A percentile compares a stretch with the other conserved stretches of the same genome.
Evolutionary conservation across 2,113 vertebrate species (phyloP).

Genomic region (Cyanoliseus patagonus): DNA sequence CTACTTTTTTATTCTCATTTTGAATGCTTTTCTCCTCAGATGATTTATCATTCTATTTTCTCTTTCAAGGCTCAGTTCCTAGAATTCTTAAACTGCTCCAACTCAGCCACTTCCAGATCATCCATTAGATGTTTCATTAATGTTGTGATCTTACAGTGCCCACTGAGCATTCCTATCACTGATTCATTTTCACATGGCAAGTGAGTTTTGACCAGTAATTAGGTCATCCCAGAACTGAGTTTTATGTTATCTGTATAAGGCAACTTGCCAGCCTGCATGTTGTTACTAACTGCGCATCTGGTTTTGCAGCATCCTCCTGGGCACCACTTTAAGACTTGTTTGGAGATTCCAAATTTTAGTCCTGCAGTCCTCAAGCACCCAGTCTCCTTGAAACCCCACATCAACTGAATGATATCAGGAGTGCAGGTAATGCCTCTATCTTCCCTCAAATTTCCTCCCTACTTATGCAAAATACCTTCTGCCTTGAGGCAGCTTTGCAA

Average conservation of each 20-base stretch:
- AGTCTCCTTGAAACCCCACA: neutral
- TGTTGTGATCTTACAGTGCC: neutral
- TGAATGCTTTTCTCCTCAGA: constrained; percentile 1
- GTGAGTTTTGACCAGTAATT: neutral
- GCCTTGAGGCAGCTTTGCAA: neutral
- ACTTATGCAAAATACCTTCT: neutral
- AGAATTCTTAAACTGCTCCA: constrained; percentile 1
- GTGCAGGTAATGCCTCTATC: neutral
- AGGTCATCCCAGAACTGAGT: neutral
- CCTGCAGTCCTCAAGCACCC: neutral
- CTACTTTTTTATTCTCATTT: neutral
- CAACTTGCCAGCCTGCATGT: neutral
- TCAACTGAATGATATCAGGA: neutral
- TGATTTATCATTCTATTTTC: neutral
- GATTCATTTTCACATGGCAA: neutral
- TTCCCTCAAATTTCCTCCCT: neutral
- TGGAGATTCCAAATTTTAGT: neutral
- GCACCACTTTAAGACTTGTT: neutral
- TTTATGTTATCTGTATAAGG: neutral
- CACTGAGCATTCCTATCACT: neutral
- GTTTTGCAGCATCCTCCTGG: neutral
- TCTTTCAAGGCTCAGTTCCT: constrained; percentile 1
- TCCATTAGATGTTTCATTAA: neutral
- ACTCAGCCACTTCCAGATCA: neutral
- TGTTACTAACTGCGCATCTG: neutral